These are phyloP conservation scores for Paratilapia polleni DNA, from an alignment of 2,113 vertebrate genomes.

Conservation along the genomic window DNA sequence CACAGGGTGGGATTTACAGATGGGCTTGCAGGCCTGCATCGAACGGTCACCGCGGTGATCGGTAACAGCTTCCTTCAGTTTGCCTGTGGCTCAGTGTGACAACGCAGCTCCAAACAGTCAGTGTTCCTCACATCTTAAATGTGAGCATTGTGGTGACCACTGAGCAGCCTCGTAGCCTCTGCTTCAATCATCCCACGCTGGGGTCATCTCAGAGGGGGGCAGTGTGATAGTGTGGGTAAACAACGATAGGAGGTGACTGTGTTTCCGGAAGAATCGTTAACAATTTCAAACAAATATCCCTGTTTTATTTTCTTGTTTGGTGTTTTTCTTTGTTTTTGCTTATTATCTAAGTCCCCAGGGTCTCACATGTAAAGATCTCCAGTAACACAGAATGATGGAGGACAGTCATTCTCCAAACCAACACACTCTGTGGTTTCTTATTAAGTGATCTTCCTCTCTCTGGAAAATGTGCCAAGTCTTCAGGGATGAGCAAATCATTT, in stretches of 20 bases:
- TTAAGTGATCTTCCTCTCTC: background rate
- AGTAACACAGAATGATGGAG: background rate
- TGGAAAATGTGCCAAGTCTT: background rate
- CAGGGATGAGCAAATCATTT: background rate
- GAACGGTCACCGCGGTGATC: slow-evolving; percentile 22
- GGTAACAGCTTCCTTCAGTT: slow-evolving; percentile 24
- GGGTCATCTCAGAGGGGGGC: background rate
- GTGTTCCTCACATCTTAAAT: slow-evolving; percentile 3
- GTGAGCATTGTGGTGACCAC: background rate
- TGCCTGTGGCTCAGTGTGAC: slow-evolving; percentile 2
- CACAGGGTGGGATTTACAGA: slow-evolving; percentile 58
- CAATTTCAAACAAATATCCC: slow-evolving; percentile 23
- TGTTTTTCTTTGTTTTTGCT: background rate
- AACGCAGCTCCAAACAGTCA: background rate
- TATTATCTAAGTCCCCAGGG: slow-evolving; percentile 15
- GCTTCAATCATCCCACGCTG: slow-evolving; percentile 30
- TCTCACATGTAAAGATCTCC: background rate
- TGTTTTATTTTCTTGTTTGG: background rate
- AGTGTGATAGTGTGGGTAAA: slow-evolving; percentile 18
- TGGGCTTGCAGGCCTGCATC: slow-evolving; percentile 43
- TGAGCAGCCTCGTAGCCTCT: background rate
- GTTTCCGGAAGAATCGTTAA: background rate
- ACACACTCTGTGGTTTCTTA: background rate
- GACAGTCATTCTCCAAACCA: background rate
- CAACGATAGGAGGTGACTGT: slow-evolving; percentile 2